Conservation (phyloP, 1,140 invertebrate genomes). For the Drosophila nigromelanica region DNA sequence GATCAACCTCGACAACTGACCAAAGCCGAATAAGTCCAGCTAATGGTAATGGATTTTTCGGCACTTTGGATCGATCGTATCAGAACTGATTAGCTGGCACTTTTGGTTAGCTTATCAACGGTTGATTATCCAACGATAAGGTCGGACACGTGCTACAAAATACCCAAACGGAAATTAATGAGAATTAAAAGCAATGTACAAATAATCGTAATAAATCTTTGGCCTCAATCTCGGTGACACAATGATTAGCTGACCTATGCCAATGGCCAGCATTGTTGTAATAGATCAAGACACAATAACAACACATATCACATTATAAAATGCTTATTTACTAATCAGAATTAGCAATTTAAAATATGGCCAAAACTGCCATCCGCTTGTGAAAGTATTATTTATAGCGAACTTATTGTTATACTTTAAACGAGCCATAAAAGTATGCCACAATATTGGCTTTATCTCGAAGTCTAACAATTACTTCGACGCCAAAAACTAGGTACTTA, state of each 20-base stretch:
- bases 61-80: slow-evolving; percentile 20
- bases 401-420: background rate
- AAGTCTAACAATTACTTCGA: background rate
- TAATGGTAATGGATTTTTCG: background rate
- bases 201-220: background rate
- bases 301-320: background rate
- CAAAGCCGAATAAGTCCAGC: slow-evolving; percentile 16
- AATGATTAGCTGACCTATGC: slow-evolving; percentile 12
- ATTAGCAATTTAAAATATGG: background rate
- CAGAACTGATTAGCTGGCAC: slow-evolving; percentile 15
- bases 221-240: background rate
- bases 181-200: background rate
- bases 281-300: background rate
- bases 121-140: slow-evolving; percentile 36
- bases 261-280: background rate
- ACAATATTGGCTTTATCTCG: background rate
- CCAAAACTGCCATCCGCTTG: no score
- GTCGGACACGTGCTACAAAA: background rate
- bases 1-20: slow-evolving; percentile 12
- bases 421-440: background rate
- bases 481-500: background rate
- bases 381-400: no score
- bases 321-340: background rate
- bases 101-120: slow-evolving; percentile 27
- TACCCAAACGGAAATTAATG: background rate